Percentiles rank a stretch among this genome's conserved stretches.
Evolutionary conservation across 2,113 vertebrate genomes (phyloP).

Genomic region (Sander vitreus): DNA sequence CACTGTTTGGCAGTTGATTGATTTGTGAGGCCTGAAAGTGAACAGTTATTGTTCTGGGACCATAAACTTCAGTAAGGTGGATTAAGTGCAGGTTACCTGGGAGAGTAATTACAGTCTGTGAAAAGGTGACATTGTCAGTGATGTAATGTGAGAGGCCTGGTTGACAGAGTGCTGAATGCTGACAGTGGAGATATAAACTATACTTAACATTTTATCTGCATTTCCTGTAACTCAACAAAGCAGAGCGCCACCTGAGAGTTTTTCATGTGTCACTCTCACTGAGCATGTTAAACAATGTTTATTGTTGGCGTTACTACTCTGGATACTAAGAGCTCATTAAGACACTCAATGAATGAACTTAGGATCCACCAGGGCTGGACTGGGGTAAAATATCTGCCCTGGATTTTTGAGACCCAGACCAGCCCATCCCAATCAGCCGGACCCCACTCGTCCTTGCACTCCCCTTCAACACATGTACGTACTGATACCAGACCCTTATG

Average conservation of each 20-base stretch:
- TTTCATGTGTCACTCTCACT: conserved; percentile 42
- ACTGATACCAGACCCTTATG: too few relatives aligned
- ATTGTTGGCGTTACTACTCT: conserved; percentile 32
- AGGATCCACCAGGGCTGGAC: neutral
- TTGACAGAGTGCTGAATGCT: conserved; percentile 58
- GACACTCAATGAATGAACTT: conserved; percentile 52
- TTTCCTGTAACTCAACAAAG: conserved; percentile 19
- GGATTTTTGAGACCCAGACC: too few relatives aligned
- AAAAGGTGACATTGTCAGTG: conserved; percentile 74
- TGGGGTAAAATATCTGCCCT: too few relatives aligned
- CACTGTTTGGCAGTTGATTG: conserved; percentile 60
- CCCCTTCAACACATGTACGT: too few relatives aligned
- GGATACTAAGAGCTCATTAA: conserved; percentile 59
- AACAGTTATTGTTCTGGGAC: conserved; percentile 66
- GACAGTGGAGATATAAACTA: conserved; percentile 37
- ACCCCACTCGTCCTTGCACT: too few relatives aligned
- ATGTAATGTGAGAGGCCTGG: conserved; percentile 48
- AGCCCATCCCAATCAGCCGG: too few relatives aligned
- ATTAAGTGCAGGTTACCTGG: conserved; percentile 72
- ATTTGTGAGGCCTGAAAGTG: conserved; percentile 71
- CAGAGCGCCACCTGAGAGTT: conserved; percentile 32
- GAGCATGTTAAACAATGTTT: conserved; percentile 43
- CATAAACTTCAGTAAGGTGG: conserved; percentile 72
- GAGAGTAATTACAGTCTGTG: conserved; percentile 63
- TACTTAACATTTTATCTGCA: conserved; percentile 39